Evolutionary conservation across 2,113 vertebrate genomes (phyloP).

Genomic region (Sorex araneus): DNA sequence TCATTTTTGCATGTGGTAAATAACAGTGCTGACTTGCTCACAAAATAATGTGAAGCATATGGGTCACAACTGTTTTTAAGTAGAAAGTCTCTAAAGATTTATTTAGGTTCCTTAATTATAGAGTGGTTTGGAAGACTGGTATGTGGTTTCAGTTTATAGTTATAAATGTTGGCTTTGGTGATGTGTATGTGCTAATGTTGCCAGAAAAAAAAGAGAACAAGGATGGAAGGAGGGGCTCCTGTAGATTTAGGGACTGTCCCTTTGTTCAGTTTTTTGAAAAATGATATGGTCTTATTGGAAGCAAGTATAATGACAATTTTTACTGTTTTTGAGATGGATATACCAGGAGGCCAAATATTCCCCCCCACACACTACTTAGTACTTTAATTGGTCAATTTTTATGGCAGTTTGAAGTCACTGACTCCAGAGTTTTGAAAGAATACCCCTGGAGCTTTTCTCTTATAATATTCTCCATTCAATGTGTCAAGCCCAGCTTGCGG

Average conservation of each 20-base stretch:
- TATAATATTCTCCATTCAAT: not conserved
- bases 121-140: constrained; percentile 74
- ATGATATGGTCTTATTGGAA: not conserved
- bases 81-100: constrained; percentile 82
- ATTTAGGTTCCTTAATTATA: constrained; percentile 86
- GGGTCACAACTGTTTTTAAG: constrained; percentile 85
- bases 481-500: not conserved
- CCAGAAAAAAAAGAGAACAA: constrained; percentile 48
- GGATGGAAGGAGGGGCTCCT: not conserved
- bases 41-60: constrained; percentile 88
- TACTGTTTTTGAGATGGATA: not conserved
- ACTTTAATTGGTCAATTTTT: constrained; percentile 15
- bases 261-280: not conserved
- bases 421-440: not conserved
- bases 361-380: not conserved
- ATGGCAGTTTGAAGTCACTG: not conserved
- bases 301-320: not conserved
- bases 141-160: constrained; percentile 81
- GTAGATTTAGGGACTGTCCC: not conserved
- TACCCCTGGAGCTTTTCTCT: not conserved
- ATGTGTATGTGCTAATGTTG: not conserved
- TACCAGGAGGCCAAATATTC: not conserved
- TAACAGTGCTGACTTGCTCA: constrained; percentile 84
- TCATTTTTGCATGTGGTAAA: constrained; percentile 85
- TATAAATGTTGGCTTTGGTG: constrained; percentile 69